Conservation (phyloP, 2,888 invertebrate genomes). For the Apamea sordens region DNA sequence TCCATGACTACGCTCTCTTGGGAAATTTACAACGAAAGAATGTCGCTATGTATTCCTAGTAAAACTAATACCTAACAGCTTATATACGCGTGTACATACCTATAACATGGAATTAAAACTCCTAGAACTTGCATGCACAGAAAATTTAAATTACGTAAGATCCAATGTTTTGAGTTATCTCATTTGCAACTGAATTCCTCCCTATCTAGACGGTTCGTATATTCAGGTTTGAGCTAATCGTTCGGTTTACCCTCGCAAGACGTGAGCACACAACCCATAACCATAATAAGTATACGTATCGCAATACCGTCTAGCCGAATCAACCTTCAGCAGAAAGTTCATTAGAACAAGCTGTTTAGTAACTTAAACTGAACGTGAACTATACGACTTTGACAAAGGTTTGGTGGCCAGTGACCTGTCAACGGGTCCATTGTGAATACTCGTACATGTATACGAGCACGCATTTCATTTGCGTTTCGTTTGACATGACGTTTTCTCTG, state of each 20-base stretch:
- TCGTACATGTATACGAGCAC: conserved; percentile 35
- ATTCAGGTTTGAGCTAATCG: conserved; percentile 25
- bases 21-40: conserved; percentile 57
- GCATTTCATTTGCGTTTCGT: conserved; percentile 30
- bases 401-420: conserved; percentile 49
- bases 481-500: conserved; percentile 44
- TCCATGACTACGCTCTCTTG: conserved; percentile 46
- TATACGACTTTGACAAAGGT: conserved; percentile 59
- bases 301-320: conserved; percentile 49
- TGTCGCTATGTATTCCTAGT: conserved; percentile 16
- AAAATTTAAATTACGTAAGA: background rate
- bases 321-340: conserved; percentile 54
- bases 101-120: conserved; percentile 17
- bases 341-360: conserved; percentile 34
- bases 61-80: conserved; percentile 18
- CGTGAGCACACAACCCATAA: background rate
- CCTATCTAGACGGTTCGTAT: background rate
- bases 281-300: conserved; percentile 23
- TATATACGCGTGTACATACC: background rate
- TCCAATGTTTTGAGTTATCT: background rate
- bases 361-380: conserved; percentile 31
- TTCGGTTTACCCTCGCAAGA: conserved; percentile 7
- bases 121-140: conserved; percentile 1
- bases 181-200: conserved; percentile 1
- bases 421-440: conserved; percentile 15